Base-by-base conservation (phyloP, 23 tunicate genomes). In the Trididemnum nubilum region DNA sequence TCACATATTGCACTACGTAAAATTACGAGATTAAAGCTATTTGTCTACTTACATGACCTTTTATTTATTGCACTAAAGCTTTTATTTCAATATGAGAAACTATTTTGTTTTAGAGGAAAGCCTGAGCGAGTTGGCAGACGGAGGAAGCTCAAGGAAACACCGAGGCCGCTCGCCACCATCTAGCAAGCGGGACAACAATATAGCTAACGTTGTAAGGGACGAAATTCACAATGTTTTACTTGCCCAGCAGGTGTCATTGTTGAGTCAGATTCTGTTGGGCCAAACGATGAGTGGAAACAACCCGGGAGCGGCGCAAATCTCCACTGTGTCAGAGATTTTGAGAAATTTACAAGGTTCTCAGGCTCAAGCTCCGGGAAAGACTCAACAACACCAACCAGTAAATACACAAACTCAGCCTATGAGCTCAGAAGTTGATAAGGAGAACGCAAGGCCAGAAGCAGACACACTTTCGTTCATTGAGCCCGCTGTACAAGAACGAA, bases 231-330 rank as follows among this genome's bases (percentile, higher is more conserved):
- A 88, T 37, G 98, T 87, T 21, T 79, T 93, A 25, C 88, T 93
- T 36, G 98, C 87, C 25, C 98, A 93, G 83, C 98, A 93, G 84
- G 98, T 93, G 82, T 78, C 90, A 30, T 73, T 91, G 36, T 65
- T 93, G 40, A 86, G 91, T 29, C 98, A 93, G 79, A 87, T 93
- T 35, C 81, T 93, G 1, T 89, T 88, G 32, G 83, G 87, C 2
- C 93, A 88, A 34, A 88, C 87, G 2, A 36, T 88, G 67, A 71
- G 19, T 69, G 88, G 82, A 35, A 51, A 24, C 72, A 29, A 21
- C 61, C 60, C 1, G 72, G 79, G 35, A 61, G 81, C 38, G 40
- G 37, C 67, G 37, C 58, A 40, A 40, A 73, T 39, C 25, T 39
- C 58, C 28, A 21, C 57, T 73, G 29, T 67, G 74, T 7, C 74